phyloP scores from a whole-genome alignment of 2,797 vertebrate species.

The Scomberomorus guttatus region DNA sequence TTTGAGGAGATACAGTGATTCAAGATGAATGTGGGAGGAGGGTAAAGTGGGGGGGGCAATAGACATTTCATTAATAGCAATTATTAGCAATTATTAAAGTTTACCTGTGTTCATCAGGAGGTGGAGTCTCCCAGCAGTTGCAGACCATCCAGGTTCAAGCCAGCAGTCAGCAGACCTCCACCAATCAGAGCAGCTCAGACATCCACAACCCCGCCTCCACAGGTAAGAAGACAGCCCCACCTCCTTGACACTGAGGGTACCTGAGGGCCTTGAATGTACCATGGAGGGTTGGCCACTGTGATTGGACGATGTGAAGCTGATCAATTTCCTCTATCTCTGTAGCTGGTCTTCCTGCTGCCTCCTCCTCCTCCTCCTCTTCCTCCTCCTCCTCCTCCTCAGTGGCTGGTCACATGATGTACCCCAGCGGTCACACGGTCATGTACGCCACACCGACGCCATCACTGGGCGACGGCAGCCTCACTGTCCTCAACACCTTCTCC shows the following conservation, averaged over 20 bases:
- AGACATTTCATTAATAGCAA: background rate
- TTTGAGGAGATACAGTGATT: too few relatives aligned
- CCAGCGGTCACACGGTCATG: constrained; percentile 92
- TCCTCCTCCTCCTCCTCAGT: constrained; percentile 91
- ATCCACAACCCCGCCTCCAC: constrained; percentile 89
- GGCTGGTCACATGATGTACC: constrained; percentile 96
- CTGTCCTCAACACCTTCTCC: constrained; percentile 94
- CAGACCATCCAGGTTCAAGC: constrained; percentile 93
- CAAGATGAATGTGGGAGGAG: background rate
- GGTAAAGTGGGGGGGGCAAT: background rate
- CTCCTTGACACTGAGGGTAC: background rate
- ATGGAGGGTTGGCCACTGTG: background rate
- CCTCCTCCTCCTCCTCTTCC: constrained; percentile 90
- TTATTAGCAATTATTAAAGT: too few relatives aligned
- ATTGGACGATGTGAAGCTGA: background rate
- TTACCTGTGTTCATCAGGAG: constrained; percentile 76
- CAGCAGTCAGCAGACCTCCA: constrained; percentile 87
- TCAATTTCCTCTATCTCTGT: constrained; percentile 23
- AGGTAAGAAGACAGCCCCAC: constrained; percentile 75
- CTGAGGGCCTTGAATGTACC: background rate
- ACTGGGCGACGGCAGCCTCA: constrained; percentile 89
- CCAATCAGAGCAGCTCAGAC: constrained; percentile 90
- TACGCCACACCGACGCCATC: constrained; percentile 89
- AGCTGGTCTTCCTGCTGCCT: constrained; percentile 90
- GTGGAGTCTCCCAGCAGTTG: constrained; percentile 90